Conservation (phyloP, 2,113 vertebrate genomes). For the Accipiter virgatus region DNA sequence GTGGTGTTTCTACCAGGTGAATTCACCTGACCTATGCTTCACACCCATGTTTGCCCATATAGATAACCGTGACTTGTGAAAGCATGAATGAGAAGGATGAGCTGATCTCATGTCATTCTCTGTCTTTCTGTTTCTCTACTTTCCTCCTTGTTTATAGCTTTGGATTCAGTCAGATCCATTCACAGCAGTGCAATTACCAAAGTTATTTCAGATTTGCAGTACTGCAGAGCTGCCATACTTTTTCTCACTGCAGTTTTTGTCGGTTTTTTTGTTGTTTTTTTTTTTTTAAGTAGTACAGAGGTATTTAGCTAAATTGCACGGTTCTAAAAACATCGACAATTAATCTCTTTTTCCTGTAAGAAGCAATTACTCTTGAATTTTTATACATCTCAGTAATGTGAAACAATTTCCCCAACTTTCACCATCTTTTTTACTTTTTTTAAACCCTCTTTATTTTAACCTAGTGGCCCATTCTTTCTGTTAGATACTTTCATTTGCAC, state of each 20-base stretch:
- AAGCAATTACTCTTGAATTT: not conserved
- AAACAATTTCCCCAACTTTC: not conserved
- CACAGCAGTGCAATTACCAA: fast-evolving
- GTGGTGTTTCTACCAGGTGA: not conserved
- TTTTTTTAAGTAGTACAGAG: not conserved
- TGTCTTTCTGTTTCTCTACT: not conserved
- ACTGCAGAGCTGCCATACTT: not conserved
- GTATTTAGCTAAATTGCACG: not conserved
- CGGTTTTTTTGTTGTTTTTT: too few species aligned
- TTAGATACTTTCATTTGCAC: not conserved
- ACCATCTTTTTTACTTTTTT: not conserved
- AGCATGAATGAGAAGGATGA: not conserved
- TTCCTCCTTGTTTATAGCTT: fast-evolving
- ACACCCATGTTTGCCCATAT: fast-evolving
- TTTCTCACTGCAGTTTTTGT: not conserved
- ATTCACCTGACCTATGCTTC: not conserved
- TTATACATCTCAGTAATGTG: not conserved
- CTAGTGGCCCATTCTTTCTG: not conserved
- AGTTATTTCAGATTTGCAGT: not conserved
- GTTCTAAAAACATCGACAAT: not conserved
- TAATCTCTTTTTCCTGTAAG: not conserved
- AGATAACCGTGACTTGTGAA: not conserved
- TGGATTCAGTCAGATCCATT: not conserved
- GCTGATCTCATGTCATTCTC: fast-evolving
- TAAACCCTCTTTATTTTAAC: not conserved